Evolutionary conservation across 35 echinoderm and acorn worm species (phyloP).

Genomic region (Acanthaster planci): DNA sequence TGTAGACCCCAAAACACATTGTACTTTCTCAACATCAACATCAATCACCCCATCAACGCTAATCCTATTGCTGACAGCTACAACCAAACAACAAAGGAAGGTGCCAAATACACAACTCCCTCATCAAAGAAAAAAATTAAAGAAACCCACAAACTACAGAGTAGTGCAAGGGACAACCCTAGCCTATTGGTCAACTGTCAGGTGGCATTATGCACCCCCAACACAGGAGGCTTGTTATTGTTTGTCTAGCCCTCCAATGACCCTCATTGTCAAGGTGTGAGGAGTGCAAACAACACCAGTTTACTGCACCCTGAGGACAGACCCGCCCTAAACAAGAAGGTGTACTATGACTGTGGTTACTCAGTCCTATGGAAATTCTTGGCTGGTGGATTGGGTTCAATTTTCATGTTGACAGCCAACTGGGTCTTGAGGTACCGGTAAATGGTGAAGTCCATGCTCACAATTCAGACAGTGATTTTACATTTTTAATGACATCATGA

Average conservation of each 20-base stretch:
- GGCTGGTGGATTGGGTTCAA: no score
- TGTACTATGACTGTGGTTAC: neutral
- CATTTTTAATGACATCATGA: no score
- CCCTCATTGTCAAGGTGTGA: constrained; percentile 25
- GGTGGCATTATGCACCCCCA: neutral
- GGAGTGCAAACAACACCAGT: neutral
- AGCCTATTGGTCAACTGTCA: neutral
- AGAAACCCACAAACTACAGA: neutral
- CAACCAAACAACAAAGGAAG: no score
- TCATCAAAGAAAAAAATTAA: neutral
- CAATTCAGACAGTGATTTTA: no score
- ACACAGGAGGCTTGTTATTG: constrained; percentile 16
- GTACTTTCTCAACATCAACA: no score
- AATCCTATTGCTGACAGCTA: no score
- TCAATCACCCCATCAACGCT: no score
- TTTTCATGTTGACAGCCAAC: no score
- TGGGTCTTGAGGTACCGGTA: no score
- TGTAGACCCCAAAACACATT: no score
- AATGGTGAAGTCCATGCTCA: no score
- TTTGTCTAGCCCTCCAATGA: constrained; percentile 15
- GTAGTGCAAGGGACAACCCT: neutral
- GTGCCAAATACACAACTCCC: neutral
- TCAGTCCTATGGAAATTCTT: no score
- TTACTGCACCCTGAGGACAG: neutral
- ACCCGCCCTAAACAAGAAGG: neutral